These are phyloP conservation scores for Heliconius aoede DNA, from an alignment of 2,888 invertebrate species.

Conservation along the genomic window DNA sequence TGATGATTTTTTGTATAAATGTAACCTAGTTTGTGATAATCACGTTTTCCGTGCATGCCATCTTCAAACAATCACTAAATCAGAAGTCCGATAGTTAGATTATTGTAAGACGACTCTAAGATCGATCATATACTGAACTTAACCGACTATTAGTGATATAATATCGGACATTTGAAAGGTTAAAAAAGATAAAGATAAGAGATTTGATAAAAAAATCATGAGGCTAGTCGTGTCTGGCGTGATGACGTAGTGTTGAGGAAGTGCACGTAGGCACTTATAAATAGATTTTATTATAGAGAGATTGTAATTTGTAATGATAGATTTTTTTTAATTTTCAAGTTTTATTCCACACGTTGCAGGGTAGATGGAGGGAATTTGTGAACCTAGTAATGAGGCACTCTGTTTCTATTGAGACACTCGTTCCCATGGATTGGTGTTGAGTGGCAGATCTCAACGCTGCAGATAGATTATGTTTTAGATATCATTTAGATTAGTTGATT, in stretches of 20 bases:
- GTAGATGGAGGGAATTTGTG: no score
- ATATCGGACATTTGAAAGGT: constrained; percentile 14
- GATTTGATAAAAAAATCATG: constrained; percentile 17
- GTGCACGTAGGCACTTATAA: not conserved
- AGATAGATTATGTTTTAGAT: no score
- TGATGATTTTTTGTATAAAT: not conserved
- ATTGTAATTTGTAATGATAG: no score
- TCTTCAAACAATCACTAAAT: not conserved
- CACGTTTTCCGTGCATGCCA: not conserved
- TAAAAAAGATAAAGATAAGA: constrained; percentile 3
- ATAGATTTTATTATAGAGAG: no score
- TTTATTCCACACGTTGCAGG: no score
- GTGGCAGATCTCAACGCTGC: no score
- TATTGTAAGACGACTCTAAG: constrained; percentile 1
- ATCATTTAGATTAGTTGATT: no score
- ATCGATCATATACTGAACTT: constrained; percentile 4
- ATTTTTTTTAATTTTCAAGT: no score
- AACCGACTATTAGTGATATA: not conserved
- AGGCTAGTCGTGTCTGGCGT: constrained; percentile 11
- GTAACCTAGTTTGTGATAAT: not conserved
- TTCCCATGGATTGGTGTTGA: no score
- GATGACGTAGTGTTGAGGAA: not conserved
- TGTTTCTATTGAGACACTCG: no score
- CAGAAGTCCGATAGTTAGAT: not conserved
- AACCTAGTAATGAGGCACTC: no score